phyloP scores from a whole-genome alignment of 2,888 invertebrate genomes.

The Eudemis profundana region DNA sequence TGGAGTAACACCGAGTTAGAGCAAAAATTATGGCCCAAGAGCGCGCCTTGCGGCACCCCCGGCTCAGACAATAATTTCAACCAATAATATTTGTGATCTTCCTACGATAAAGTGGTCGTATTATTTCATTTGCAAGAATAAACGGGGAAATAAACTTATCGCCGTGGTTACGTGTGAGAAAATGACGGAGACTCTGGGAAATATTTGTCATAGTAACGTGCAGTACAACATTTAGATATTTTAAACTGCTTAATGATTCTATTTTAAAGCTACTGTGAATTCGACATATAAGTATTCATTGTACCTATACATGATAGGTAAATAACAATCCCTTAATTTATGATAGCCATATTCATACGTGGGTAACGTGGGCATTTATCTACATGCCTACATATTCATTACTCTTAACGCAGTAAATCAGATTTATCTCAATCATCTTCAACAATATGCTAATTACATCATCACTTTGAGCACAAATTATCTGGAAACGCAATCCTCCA shows the following conservation, averaged over 20 bases:
- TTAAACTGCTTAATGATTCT: too few species aligned
- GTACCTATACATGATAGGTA: too few species aligned
- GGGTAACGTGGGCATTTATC: too few species aligned
- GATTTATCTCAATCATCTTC: neutral
- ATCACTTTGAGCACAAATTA: slow-evolving; percentile 7
- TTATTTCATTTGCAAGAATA: slow-evolving; percentile 65
- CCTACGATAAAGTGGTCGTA: slow-evolving; percentile 68
- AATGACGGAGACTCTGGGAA: neutral
- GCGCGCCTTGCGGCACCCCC: slow-evolving; percentile 79
- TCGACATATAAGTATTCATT: too few species aligned
- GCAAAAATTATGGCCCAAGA: slow-evolving; percentile 81
- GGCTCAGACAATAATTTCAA: slow-evolving; percentile 71
- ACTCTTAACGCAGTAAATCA: neutral
- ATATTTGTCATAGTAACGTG: neutral
- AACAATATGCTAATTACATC: slow-evolving; percentile 16
- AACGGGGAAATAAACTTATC: slow-evolving; percentile 45
- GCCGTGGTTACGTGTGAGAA: slow-evolving; percentile 16
- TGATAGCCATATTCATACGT: too few species aligned
- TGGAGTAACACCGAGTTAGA: slow-evolving; percentile 83
- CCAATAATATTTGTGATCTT: slow-evolving; percentile 79
- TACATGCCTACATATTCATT: neutral
- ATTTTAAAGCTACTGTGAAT: too few species aligned
- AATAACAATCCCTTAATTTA: too few species aligned
- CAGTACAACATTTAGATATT: slow-evolving; percentile 1
- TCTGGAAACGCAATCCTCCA: slow-evolving; percentile 28